phyloP scores from a whole-genome alignment of 2,888 invertebrate genomes.

The Carabus problematicus region DNA sequence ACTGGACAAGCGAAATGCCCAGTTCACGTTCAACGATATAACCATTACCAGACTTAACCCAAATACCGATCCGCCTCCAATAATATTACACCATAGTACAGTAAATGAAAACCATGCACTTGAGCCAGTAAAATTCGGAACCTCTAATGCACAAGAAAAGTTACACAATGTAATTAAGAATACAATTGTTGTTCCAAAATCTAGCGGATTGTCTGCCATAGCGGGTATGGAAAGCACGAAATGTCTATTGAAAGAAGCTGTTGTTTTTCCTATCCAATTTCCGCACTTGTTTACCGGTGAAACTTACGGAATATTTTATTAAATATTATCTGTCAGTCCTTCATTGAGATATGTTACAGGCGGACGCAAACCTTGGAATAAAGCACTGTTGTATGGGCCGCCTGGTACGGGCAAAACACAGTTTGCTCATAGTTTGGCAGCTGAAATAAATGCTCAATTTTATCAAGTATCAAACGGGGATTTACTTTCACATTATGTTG shows the following conservation, averaged over 20 bases:
- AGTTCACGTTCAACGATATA: slow-evolving; percentile 24
- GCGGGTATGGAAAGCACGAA: slow-evolving; percentile 62
- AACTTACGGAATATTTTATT: background rate
- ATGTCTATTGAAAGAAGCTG: slow-evolving; percentile 59
- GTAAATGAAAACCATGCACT: slow-evolving; percentile 1
- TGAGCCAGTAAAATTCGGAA: slow-evolving; percentile 1
- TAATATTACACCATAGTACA: background rate
- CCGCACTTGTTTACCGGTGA: slow-evolving; percentile 64
- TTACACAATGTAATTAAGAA: slow-evolving; percentile 31
- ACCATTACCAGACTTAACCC: slow-evolving; percentile 19
- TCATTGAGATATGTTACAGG: slow-evolving; percentile 46
- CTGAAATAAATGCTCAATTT: slow-evolving; percentile 61
- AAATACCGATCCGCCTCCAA: background rate
- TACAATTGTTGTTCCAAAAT: slow-evolving; percentile 50
- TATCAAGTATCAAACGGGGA: slow-evolving; percentile 63
- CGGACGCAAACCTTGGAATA: slow-evolving; percentile 58
- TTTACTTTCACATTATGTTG: slow-evolving; percentile 64
- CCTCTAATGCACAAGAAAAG: background rate
- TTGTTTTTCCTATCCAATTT: slow-evolving; percentile 62
- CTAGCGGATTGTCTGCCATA: slow-evolving; percentile 58
- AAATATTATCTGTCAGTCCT: background rate
- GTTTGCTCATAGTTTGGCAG: slow-evolving; percentile 58
- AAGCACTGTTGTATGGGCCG: slow-evolving; percentile 63
- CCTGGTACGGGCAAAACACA: slow-evolving; percentile 62
- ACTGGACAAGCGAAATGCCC: background rate